These are phyloP conservation scores for Peromyscus maniculatus DNA, from an alignment of 2,113 vertebrate species.

Conservation along the genomic window DNA sequence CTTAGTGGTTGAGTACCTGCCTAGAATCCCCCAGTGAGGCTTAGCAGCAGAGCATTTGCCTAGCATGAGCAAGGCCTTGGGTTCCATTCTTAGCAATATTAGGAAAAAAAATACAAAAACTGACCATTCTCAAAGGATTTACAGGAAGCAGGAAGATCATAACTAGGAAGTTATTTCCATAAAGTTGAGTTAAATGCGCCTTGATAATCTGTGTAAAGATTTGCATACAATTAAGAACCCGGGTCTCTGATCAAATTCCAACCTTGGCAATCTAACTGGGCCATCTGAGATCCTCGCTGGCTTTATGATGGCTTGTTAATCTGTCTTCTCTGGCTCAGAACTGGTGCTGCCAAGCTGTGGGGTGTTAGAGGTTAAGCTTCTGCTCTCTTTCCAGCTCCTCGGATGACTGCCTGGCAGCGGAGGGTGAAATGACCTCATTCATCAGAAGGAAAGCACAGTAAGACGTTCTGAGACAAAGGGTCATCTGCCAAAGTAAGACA, in stretches of 20 bases:
- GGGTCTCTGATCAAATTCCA: conserved; percentile 53
- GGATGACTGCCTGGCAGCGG: conserved; percentile 34
- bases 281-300: background rate
- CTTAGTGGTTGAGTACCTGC: background rate
- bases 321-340: conserved; percentile 4
- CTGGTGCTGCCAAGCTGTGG: background rate
- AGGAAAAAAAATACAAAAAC: background rate
- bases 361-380: conserved; percentile 59
- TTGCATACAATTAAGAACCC: conserved; percentile 44
- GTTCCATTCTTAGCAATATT: background rate
- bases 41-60: background rate
- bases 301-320: conserved; percentile 26
- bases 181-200: background rate
- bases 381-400: conserved; percentile 33
- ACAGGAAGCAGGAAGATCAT: conserved; percentile 7
- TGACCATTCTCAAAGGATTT: background rate
- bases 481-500: conserved; percentile 38
- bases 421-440: conserved; percentile 64
- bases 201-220: background rate
- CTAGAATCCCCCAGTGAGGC: background rate
- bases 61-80: background rate
- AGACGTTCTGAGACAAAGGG: conserved; percentile 55
- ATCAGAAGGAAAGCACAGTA: conserved; percentile 40
- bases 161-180: conserved; percentile 47
- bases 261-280: background rate